Conservation (phyloP, 2,797 vertebrate species). For the Pseudotriccus pelzelni region DNA sequence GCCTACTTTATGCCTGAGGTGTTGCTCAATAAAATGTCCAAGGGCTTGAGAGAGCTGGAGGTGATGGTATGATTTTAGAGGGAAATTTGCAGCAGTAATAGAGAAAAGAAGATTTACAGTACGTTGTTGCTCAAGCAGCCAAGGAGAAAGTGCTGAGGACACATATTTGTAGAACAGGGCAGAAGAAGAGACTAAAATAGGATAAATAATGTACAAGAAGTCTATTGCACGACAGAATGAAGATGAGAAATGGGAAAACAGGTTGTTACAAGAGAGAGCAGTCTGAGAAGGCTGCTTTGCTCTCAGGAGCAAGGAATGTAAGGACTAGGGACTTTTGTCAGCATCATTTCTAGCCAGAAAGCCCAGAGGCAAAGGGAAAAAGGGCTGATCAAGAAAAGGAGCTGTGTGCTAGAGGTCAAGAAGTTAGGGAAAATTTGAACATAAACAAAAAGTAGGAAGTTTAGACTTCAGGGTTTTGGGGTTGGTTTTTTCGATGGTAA, state of each 20-base stretch:
- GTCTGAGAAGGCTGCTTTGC: background rate
- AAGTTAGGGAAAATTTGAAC: background rate
- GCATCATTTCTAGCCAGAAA: background rate
- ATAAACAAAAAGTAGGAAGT: background rate
- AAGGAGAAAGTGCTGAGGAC: background rate
- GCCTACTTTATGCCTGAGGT: background rate
- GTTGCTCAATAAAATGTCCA: background rate
- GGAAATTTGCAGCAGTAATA: background rate
- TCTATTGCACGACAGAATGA: background rate
- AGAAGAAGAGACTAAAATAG: background rate
- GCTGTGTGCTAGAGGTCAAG: background rate
- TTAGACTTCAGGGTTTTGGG: background rate
- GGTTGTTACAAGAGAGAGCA: background rate
- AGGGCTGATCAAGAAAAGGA: background rate
- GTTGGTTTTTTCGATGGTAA: accelerated
- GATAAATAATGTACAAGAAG: background rate
- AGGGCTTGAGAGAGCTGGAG: background rate
- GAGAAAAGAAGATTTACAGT: background rate
- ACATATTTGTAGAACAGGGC: background rate
- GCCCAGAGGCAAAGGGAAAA: background rate
- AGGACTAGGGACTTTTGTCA: background rate
- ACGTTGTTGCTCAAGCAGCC: background rate
- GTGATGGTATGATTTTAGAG: background rate
- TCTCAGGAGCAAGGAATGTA: background rate
- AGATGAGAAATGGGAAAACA: background rate